phyloP scores from a whole-genome alignment of 2,888 invertebrate genomes.

The Atethmia centrago region DNA sequence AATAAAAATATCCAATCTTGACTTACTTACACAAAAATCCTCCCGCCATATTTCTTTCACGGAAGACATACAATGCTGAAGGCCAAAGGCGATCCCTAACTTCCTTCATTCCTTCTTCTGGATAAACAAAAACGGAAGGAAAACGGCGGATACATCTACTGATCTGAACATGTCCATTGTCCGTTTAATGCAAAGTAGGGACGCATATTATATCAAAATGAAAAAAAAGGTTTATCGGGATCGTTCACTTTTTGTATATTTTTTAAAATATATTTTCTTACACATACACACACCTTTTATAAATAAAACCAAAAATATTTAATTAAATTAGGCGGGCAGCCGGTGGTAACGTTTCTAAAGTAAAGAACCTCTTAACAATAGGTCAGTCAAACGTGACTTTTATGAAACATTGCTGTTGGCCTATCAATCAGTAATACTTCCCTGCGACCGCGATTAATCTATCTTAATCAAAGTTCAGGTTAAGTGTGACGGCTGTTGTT shows the following conservation, averaged over 20 bases:
- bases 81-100: slow-evolving; percentile 38
- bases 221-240: slow-evolving; percentile 14
- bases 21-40: slow-evolving; percentile 24
- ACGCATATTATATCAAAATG: slow-evolving; percentile 37
- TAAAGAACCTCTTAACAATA: not conserved
- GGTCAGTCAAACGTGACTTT: slow-evolving; percentile 32
- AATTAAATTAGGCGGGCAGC: too few species aligned
- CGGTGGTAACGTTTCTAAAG: slow-evolving; percentile 2
- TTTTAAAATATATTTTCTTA: not conserved
- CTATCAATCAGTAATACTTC: slow-evolving; percentile 44
- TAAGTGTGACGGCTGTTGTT: slow-evolving; percentile 31
- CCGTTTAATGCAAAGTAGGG: slow-evolving; percentile 59
- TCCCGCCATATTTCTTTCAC: slow-evolving; percentile 42
- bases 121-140: slow-evolving; percentile 48
- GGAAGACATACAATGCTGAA: slow-evolving; percentile 38
- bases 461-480: slow-evolving; percentile 50
- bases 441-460: slow-evolving; percentile 29
- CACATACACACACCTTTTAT: too few species aligned
- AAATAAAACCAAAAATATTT: too few species aligned
- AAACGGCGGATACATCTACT: slow-evolving; percentile 37
- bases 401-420: slow-evolving; percentile 19
- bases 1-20: slow-evolving; percentile 34
- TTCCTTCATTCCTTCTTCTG: slow-evolving; percentile 26
- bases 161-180: slow-evolving; percentile 39
- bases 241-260: not conserved